These are phyloP conservation scores for Galleria mellonella DNA, from an alignment of 1,140 invertebrate species.

Conservation along the genomic window DNA sequence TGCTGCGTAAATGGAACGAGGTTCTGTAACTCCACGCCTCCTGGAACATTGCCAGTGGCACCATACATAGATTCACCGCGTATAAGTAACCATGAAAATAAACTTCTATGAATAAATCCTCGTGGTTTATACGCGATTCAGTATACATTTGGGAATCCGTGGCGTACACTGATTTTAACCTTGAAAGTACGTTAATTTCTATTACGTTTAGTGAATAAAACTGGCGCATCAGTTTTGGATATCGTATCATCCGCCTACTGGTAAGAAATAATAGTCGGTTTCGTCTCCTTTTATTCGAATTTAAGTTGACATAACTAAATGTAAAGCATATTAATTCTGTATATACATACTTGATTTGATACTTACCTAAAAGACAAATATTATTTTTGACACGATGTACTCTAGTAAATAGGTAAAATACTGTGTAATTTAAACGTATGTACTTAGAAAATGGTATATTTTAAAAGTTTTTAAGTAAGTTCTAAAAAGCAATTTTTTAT, in stretches of 20 bases:
- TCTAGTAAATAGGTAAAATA: too few species aligned
- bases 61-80: conserved; percentile 30
- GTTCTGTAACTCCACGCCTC: conserved; percentile 10
- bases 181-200: not conserved
- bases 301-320: too few species aligned
- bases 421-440: too few species aligned
- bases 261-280: conserved; percentile 18
- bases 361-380: too few species aligned
- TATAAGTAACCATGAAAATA: conserved; percentile 51
- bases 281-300: not conserved
- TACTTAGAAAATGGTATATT: too few species aligned
- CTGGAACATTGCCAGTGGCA: conserved; percentile 39
- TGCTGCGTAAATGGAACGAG: conserved; percentile 4
- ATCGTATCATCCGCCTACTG: conserved; percentile 78
- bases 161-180: conserved; percentile 8
- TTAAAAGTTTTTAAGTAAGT: too few species aligned
- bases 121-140: conserved; percentile 36
- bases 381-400: too few species aligned
- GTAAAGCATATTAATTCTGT: too few species aligned
- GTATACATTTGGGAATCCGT: conserved; percentile 21
- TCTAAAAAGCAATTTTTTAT: too few species aligned
- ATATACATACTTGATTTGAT: too few species aligned
- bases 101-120: conserved; percentile 64
- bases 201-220: conserved; percentile 31
- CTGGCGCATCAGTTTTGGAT: conserved; percentile 84